phyloP scores from a whole-genome alignment of 2,888 invertebrate species.

The Cephus pygmeus region DNA sequence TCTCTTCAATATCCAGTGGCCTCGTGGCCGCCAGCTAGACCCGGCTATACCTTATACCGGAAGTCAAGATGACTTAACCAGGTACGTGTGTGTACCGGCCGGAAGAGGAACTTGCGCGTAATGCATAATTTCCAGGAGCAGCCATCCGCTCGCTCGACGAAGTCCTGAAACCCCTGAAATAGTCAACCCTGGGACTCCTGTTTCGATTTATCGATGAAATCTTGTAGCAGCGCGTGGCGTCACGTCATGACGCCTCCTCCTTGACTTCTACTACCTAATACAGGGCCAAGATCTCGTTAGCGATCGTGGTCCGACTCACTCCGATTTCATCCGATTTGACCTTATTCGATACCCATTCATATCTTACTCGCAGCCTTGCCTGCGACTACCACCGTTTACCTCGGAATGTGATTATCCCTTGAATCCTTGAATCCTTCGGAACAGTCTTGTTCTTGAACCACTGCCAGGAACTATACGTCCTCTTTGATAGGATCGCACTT shows the following conservation, averaged over 20 bases:
- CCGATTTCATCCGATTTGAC: not conserved
- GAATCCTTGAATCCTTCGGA: not conserved
- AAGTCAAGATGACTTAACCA: not conserved
- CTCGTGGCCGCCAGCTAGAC: constrained; percentile 2
- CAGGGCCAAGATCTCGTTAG: not conserved
- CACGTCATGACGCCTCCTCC: not conserved
- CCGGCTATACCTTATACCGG: constrained; percentile 4
- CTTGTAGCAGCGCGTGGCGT: not conserved
- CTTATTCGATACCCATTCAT: not conserved
- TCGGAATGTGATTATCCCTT: not conserved
- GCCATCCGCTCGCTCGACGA: not conserved
- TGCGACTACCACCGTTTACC: constrained; percentile 18
- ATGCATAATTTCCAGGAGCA: not conserved
- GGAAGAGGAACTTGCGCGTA: not conserved
- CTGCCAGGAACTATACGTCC: not conserved
- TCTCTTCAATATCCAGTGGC: constrained; percentile 11
- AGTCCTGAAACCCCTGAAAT: not conserved
- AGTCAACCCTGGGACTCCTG: not conserved
- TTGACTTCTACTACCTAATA: not conserved
- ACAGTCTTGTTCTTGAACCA: not conserved
- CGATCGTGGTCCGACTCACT: not conserved
- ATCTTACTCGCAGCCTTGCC: constrained; percentile 15
- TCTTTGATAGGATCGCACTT: not conserved
- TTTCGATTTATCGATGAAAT: not conserved
- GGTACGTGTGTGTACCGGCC: not conserved